Percentiles rank a stretch among this genome's conserved stretches.
phyloP scores from a whole-genome alignment of 2,113 vertebrate genomes.

The Crypturellus undulatus region DNA sequence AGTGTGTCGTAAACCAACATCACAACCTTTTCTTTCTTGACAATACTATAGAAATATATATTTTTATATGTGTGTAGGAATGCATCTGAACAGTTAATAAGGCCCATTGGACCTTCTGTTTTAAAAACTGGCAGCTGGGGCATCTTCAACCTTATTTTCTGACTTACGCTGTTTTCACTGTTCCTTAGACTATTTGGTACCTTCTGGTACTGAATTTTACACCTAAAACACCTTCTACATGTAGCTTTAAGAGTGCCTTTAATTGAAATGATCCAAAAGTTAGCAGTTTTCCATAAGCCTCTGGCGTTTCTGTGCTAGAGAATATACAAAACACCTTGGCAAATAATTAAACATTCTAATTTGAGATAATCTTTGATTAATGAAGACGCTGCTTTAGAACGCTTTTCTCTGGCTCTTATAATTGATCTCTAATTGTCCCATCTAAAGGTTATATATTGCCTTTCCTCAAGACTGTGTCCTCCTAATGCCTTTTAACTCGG shows the following conservation, averaged over 20 bases:
- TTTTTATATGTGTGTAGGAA: neutral
- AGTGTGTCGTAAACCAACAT: too few species aligned
- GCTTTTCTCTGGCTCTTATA: constrained; percentile 55
- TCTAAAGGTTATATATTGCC: constrained; percentile 75
- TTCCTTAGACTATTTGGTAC: neutral
- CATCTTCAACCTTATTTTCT: neutral
- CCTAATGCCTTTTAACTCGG: constrained; percentile 49
- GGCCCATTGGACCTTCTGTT: neutral
- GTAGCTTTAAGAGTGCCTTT: neutral
- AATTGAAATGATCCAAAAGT: neutral
- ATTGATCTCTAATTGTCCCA: constrained; percentile 71
- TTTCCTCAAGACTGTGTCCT: constrained; percentile 63
- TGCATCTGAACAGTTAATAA: neutral
- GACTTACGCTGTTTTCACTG: neutral
- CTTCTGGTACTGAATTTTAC: neutral
- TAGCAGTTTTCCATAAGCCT: neutral
- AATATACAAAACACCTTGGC: constrained; percentile 21
- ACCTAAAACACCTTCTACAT: neutral
- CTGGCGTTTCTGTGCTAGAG: neutral
- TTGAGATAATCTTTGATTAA: constrained; percentile 69
- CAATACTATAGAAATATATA: neutral
- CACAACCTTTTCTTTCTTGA: neutral
- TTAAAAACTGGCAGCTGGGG: neutral
- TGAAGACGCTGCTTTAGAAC: constrained; percentile 52
- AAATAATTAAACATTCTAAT: constrained; percentile 71